phyloP scores from a whole-genome alignment of 2,888 invertebrate species.

The Coelopa pilipes region DNA sequence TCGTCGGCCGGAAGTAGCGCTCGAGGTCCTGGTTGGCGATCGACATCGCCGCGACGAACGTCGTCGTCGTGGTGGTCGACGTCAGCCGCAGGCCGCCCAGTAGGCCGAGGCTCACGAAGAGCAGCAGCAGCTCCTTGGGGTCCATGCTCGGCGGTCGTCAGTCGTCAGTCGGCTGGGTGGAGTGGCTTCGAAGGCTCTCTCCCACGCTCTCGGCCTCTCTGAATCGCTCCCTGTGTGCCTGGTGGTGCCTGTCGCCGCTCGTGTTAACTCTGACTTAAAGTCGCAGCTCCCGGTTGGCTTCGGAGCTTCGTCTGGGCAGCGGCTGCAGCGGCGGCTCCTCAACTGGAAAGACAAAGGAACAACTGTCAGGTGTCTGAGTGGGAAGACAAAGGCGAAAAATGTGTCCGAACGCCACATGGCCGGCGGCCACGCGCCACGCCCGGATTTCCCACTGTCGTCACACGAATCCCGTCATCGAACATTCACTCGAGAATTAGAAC shows the following conservation, averaged over 20 bases:
- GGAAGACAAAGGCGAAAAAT: no score
- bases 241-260: neutral
- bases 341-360: no score
- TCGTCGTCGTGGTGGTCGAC: constrained; percentile 57
- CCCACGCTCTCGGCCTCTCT: neutral
- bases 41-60: constrained; percentile 61
- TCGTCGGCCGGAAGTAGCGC: constrained; percentile 60
- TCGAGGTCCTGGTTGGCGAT: constrained; percentile 63
- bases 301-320: no score
- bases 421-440: no score
- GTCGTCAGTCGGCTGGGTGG: neutral
- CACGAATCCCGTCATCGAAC: no score
- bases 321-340: no score
- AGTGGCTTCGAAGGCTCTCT: neutral
- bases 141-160: constrained; percentile 50
- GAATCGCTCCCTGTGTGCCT: neutral
- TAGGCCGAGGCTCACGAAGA: constrained; percentile 51
- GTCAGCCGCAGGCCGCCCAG: constrained; percentile 54
- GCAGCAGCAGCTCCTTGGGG: constrained; percentile 53
- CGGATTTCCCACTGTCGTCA: no score
- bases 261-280: constrained; percentile 6
- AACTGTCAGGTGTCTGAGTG: no score
- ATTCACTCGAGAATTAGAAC: no score
- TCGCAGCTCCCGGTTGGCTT: no score
- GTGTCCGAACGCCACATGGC: no score